Evolutionary conservation across 2,113 vertebrate genomes (phyloP).

Genomic region (Choloepus hoffmanni): DNA sequence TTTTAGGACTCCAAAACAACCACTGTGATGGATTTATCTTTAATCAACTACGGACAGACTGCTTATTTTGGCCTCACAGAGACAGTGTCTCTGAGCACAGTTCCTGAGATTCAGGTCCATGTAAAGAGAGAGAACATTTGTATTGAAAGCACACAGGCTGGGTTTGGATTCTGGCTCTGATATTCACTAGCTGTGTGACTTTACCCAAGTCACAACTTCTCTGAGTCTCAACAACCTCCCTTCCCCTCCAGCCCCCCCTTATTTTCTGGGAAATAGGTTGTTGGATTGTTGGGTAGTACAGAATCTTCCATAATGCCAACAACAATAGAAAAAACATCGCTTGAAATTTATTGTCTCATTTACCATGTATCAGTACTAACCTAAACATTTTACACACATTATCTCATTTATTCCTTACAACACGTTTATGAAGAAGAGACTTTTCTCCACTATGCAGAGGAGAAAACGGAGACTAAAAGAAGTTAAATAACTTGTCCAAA

Average conservation of each 20-base stretch:
- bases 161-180: not conserved
- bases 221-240: not conserved
- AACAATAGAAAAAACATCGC: not conserved
- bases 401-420: not conserved
- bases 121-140: not conserved
- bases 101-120: not conserved
- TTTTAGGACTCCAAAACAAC: slow-evolving; percentile 38
- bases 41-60: slow-evolving; percentile 18
- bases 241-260: not conserved
- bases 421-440: not conserved
- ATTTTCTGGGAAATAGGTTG: too few species aligned
- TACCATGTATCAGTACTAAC: not conserved
- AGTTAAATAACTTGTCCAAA: not conserved
- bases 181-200: not conserved
- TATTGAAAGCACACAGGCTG: not conserved
- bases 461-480: not conserved
- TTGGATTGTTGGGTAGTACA: not conserved
- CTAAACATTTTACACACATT: not conserved
- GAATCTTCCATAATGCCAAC: not conserved
- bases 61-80: not conserved
- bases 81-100: not conserved
- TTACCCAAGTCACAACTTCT: not conserved
- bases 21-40: slow-evolving; percentile 55
- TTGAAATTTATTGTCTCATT: not conserved
- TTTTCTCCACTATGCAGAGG: not conserved